phyloP scores from a whole-genome alignment of 2,797 vertebrate genomes.

The Paedocypris micromegethes region DNA sequence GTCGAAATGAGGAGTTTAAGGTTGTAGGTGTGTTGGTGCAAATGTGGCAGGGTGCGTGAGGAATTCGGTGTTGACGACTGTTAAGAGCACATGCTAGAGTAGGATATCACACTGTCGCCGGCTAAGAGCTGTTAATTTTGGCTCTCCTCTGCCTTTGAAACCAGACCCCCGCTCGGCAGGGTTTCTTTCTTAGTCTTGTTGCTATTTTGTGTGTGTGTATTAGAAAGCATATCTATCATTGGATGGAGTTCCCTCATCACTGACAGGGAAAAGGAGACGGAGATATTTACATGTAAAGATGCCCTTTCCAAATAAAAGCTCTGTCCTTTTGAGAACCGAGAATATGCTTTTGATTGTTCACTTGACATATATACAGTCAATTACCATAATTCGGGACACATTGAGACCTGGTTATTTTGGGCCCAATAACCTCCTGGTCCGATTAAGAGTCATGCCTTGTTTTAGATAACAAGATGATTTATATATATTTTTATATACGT shows the following conservation, averaged over 20 bases:
- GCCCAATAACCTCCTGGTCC: too few relatives aligned
- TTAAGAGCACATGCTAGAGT: constrained; percentile 63
- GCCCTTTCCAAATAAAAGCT: too few relatives aligned
- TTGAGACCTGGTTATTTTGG: too few relatives aligned
- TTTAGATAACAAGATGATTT: too few relatives aligned
- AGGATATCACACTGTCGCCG: constrained; percentile 66
- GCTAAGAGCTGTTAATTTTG: constrained; percentile 75
- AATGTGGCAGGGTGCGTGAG: constrained; percentile 60
- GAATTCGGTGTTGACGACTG: constrained; percentile 61
- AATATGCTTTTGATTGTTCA: too few relatives aligned
- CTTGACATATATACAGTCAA: too few relatives aligned
- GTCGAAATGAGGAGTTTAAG: constrained; percentile 45
- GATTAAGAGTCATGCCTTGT: too few relatives aligned
- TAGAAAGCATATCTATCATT: constrained; percentile 63
- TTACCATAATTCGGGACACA: too few relatives aligned
- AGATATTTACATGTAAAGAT: too few relatives aligned
- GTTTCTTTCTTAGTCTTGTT: constrained; percentile 56
- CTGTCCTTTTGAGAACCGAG: too few relatives aligned
- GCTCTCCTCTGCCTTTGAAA: constrained; percentile 67
- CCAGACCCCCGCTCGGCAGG: constrained; percentile 56
- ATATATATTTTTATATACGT: too few relatives aligned
- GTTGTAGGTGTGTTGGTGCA: constrained; percentile 56
- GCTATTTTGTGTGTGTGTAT: constrained; percentile 35
- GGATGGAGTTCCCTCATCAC: constrained; percentile 63
- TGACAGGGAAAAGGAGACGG: not conserved